phyloP scores from a whole-genome alignment of 2,113 vertebrate genomes.

The rat (Rattus norvegicus) region GRCr8 NC_086026.1:29845501-29846000 shows the following conservation, averaged over 20 bases:
- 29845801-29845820: too few species aligned
- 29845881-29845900: neutral
- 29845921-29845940: too few species aligned
- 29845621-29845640: neutral
- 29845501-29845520: rapidly evolving
- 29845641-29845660: neutral
- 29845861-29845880: neutral
- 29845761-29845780: neutral
- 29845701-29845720: neutral
- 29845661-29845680: neutral
- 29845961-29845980: neutral
- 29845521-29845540: neutral
- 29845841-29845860: neutral
- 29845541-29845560: neutral
- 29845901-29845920: too few species aligned
- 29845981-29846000: neutral
- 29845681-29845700: neutral
- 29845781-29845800: neutral
- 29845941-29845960: neutral
- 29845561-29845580: neutral
- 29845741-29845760: neutral
- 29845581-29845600: neutral
- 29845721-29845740: neutral
- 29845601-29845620: neutral
- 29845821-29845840: rapidly evolving